Evolutionary conservation across 2,888 invertebrate genomes (phyloP), one percentile per base, ranked within the genome.

Genomic region (Carpatolechia fugitivella): DNA sequence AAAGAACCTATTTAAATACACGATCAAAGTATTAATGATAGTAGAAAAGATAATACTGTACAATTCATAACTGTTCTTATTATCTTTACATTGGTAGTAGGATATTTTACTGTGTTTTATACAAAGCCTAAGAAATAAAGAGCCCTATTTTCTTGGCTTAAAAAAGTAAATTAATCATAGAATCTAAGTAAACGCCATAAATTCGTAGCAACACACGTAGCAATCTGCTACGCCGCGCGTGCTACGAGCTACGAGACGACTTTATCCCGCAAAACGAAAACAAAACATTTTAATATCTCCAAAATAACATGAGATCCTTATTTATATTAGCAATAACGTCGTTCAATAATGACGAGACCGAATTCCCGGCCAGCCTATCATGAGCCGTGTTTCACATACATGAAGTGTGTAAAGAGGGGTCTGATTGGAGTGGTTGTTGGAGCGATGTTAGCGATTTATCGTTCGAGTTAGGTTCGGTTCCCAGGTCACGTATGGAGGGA

Each of bases 301-400:
- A 78, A 84, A 82, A 82, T 82, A 83, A 76, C 80, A 80, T 71
- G 71, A 76, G 75, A 77, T 73, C 74, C 74, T 85, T 87, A 85
- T 88, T 87, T 87, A 87, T 86, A 84, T 78, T 75, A 72, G 81
- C 82, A 85, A 87, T 87, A 86, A 85, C 83, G 79, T 70, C 75
- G 76, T 77, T 84, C 81, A 84, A 85, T 86, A 86, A 87, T 86
- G 85, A 88, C 84, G 70, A 72, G 78, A 73, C 68, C 78, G 64
- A 64, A 68, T 69, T 68, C 66, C 62, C 59, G 65, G 60, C 86
- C 81, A 78, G 58, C 41, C 13, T 60, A 60, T 7, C 7, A 11
- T 55, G 79, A 65, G 49, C 72, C 55, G 49, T 35, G 36, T 6
- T 14, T 38, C n/a, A 20, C 10, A 5, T n/a, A n/a, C 16, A 16